Conservation (phyloP, 2,888 invertebrate genomes). For the Drosophila phalerata region DNA sequence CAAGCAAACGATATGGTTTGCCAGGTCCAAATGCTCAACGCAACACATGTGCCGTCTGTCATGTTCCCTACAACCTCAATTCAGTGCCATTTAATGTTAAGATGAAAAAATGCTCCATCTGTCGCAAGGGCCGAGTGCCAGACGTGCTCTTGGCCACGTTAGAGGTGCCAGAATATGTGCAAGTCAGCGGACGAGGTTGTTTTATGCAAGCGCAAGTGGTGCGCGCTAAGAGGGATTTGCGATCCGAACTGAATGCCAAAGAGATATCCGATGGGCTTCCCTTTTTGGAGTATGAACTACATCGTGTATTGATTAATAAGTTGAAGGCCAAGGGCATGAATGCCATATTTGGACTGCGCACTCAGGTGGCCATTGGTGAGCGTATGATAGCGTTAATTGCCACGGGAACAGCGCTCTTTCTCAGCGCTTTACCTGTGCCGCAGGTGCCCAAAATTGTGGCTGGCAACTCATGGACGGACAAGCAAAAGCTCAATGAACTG, state of each 20-base stretch:
- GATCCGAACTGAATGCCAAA: conserved; percentile 94
- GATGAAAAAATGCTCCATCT: conserved; percentile 90
- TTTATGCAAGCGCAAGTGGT: conserved; percentile 92
- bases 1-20: conserved; percentile 62
- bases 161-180: conserved; percentile 92
- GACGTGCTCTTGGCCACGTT: conserved; percentile 96
- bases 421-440: conserved; percentile 92
- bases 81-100: conserved; percentile 91
- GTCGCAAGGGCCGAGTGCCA: conserved; percentile 93
- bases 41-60: conserved; percentile 87
- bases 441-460: conserved; percentile 90
- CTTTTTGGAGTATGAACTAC: conserved; percentile 97
- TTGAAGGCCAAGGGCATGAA: conserved; percentile 97
- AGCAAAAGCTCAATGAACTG: conserved; percentile 89
- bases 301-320: conserved; percentile 95
- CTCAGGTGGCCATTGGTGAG: conserved; percentile 94
- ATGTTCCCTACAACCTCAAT: conserved; percentile 93
- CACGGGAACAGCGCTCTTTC: conserved; percentile 93
- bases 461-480: conserved; percentile 88
- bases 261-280: conserved; percentile 98
- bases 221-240: conserved; percentile 91
- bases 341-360: conserved; percentile 94
- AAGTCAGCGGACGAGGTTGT: conserved; percentile 89
- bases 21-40: conserved; percentile 61
- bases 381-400: conserved; percentile 95